phyloP scores from a whole-genome alignment of 2,113 vertebrate species.

The Calypte anna region DNA sequence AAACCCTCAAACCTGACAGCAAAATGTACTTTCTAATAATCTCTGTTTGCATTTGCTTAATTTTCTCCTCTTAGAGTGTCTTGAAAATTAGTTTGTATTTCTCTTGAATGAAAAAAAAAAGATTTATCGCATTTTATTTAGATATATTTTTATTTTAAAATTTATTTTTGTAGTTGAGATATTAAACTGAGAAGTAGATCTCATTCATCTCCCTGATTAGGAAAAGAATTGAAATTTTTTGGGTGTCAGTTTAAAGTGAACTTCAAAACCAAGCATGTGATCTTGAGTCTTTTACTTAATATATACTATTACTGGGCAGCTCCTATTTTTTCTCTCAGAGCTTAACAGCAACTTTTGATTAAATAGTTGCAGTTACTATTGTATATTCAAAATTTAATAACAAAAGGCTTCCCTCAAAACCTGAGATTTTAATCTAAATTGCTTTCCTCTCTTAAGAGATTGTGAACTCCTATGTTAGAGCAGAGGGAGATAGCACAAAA shows the following conservation, averaged over 20 bases:
- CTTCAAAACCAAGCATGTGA: neutral
- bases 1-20: neutral
- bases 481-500: slow-evolving; percentile 51
- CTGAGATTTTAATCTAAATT: slow-evolving; percentile 78
- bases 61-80: neutral
- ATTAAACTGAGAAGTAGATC: neutral
- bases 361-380: slow-evolving; percentile 64
- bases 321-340: slow-evolving; percentile 40
- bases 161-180: neutral
- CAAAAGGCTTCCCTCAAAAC: slow-evolving; percentile 60
- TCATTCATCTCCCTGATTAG: neutral
- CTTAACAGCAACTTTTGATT: slow-evolving; percentile 74
- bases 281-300: neutral
- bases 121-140: neutral
- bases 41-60: neutral
- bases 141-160: neutral
- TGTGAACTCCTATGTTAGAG: slow-evolving; percentile 46
- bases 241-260: slow-evolving; percentile 28
- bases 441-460: slow-evolving; percentile 67
- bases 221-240: slow-evolving; percentile 14
- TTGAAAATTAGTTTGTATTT: neutral
- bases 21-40: neutral
- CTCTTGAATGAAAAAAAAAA: neutral
- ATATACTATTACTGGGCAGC: neutral
- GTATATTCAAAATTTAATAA: slow-evolving; percentile 69